Evolutionary conservation across 1,140 invertebrate genomes (phyloP).

Genomic region (Danaus melanippus): DNA sequence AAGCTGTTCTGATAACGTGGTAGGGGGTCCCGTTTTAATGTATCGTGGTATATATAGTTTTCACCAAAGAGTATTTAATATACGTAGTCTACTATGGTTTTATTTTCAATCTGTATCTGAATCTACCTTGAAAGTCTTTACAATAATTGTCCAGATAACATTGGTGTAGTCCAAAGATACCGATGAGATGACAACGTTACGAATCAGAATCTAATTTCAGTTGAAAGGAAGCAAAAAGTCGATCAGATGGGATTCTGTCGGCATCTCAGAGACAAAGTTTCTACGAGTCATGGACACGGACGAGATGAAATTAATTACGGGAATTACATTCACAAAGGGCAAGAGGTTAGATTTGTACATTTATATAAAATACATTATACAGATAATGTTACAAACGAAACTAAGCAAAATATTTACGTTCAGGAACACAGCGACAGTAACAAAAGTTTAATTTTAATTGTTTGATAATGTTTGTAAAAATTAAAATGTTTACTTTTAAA

Average conservation of each 20-base stretch:
- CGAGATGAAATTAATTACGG: conserved; percentile 49
- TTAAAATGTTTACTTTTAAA: too few relatives aligned
- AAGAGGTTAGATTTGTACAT: conserved; percentile 22
- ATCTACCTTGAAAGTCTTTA: too few relatives aligned
- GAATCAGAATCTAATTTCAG: conserved; percentile 60
- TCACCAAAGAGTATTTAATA: too few relatives aligned
- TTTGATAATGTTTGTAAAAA: too few relatives aligned
- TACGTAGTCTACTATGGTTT: too few relatives aligned
- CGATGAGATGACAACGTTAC: conserved; percentile 40
- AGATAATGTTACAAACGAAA: conserved; percentile 5
- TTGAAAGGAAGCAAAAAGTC: conserved; percentile 57
- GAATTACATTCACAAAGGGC: conserved; percentile 32
- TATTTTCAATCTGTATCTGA: too few relatives aligned
- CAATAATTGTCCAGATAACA: too few relatives aligned
- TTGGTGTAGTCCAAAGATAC: background rate
- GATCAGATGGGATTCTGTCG: conserved; percentile 48
- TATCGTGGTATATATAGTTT: too few relatives aligned
- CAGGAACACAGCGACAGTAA: too few relatives aligned
- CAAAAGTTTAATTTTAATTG: too few relatives aligned
- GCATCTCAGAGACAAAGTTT: conserved; percentile 46
- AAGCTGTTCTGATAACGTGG: conserved; percentile 34
- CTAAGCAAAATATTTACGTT: background rate
- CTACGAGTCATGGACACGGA: conserved; percentile 37
- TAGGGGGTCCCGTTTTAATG: conserved; percentile 28
- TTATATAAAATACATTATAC: conserved; percentile 1